Base-by-base conservation (phyloP, 2,113 vertebrate genomes). In the Paralichthys olivaceus region DNA sequence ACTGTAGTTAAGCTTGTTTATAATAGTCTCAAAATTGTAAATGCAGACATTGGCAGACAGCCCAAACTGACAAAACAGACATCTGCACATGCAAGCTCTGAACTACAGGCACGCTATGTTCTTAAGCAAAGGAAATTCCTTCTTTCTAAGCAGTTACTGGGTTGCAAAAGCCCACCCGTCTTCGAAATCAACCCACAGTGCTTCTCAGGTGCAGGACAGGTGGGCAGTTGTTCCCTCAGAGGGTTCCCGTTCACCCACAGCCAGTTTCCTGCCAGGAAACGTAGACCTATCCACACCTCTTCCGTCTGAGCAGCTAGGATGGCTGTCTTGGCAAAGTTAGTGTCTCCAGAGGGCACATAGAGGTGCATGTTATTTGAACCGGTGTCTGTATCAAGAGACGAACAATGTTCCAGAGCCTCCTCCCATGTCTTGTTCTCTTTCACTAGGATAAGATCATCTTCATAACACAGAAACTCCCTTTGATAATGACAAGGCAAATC, bases 391-490 rank as follows among this genome's bases (percentile, higher is more conserved):
- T 45, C 26, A n/a, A 34, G 63, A 56, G 14, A 32, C 61, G 60
- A 68, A 66, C 69, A 65, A 61, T 84, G 62, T 45, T 81, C 49
- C 58, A 49, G 26, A 51, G 64, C 75, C 23, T 78, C 83, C 53
- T 79, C 58, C 72, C 77, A 79, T 17, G 25, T 59, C 14, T 66
- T 81, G 14, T 43, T 70, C 57, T 75, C 64, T 77, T 82, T 84
- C 14, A 75, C 70, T 9, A 80, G 78, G n/a, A 84, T 34, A 61
- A 11, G 15, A 37, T 53, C 5, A 40, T 81, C 37, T 22, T 79
- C 6, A 25, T 56, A 8, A 49, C 63, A 87, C 25, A 87, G 2
- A 69, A 59, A 65, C 23, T 7, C 11, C 0, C 2, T 4, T 40
- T 6, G 2, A 2, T 0, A 0, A 20, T 29, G 1, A 47, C 25